A percentile compares a stretch with the other conserved stretches of the same genome.
phyloP scores from a whole-genome alignment of 2,888 invertebrate genomes.

The Pachydiplax longipennis region DNA sequence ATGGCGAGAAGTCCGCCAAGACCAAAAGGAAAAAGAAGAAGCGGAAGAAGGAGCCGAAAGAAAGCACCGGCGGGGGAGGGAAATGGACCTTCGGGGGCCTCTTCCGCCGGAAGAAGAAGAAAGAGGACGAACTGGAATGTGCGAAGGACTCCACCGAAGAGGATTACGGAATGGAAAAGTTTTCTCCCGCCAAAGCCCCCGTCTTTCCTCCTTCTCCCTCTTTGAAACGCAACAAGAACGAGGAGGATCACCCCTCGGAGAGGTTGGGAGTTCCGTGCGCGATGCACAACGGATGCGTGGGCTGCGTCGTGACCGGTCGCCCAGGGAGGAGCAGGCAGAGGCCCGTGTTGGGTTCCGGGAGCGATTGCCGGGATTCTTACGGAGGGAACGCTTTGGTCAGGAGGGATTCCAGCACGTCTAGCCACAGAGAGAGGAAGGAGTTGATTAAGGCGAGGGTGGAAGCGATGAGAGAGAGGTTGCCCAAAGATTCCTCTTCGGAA shows the following conservation, averaged over 20 bases:
- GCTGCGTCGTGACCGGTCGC: neutral
- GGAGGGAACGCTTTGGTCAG: neutral
- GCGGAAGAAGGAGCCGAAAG: slow-evolving; percentile 51
- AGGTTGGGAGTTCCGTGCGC: neutral
- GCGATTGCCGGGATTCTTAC: slow-evolving; percentile 6
- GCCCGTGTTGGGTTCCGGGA: neutral
- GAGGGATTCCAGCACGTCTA: slow-evolving; percentile 51
- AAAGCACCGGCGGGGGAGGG: slow-evolving; percentile 53
- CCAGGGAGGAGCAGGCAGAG: neutral
- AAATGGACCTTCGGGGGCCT: slow-evolving; percentile 81
- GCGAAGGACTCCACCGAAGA: slow-evolving; percentile 63
- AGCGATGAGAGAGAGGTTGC: slow-evolving; percentile 68
- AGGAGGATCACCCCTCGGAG: slow-evolving; percentile 2
- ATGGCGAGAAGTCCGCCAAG: slow-evolving; percentile 60
- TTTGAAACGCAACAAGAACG: slow-evolving; percentile 4
- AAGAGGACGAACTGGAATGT: slow-evolving; percentile 58
- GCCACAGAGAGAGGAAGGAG: slow-evolving; percentile 66
- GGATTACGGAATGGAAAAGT: slow-evolving; percentile 59
- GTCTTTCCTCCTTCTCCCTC: neutral
- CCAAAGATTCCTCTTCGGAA: slow-evolving; percentile 73
- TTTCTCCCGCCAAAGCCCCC: neutral
- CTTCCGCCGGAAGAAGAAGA: slow-evolving; percentile 75
- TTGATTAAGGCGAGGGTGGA: slow-evolving; percentile 72
- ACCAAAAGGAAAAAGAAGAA: slow-evolving; percentile 71
- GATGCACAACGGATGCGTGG: slow-evolving; percentile 4